Conservation (phyloP, 1,140 invertebrate species). For the Aphelinus atriplicis region DNA sequence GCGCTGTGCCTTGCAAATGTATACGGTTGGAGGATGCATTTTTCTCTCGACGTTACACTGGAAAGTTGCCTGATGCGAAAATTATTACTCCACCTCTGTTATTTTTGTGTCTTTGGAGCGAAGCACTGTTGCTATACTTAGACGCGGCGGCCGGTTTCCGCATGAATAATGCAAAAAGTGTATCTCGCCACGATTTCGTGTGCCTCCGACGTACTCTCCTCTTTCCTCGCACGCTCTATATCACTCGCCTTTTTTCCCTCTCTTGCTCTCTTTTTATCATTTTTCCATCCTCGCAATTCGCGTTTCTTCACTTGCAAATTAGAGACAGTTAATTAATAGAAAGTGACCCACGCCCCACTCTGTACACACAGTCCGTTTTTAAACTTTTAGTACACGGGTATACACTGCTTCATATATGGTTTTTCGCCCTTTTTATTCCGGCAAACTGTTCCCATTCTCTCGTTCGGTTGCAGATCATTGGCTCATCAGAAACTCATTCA, state of each 20-base stretch:
- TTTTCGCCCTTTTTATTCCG: neutral
- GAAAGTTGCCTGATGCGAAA: slow-evolving; percentile 26
- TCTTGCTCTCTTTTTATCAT: neutral
- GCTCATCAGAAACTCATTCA: too few relatives aligned
- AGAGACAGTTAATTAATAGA: too few relatives aligned
- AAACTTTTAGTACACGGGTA: too few relatives aligned
- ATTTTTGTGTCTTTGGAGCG: slow-evolving; percentile 1
- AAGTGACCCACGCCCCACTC: too few relatives aligned
- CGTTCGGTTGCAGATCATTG: too few relatives aligned
- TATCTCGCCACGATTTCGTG: slow-evolving; percentile 6
- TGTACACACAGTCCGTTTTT: too few relatives aligned
- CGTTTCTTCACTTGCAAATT: too few relatives aligned
- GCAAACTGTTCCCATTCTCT: too few relatives aligned
- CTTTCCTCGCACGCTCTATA: neutral
- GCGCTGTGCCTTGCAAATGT: neutral
- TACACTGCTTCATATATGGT: too few relatives aligned
- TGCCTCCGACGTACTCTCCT: too few relatives aligned
- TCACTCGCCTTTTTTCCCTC: slow-evolving; percentile 5
- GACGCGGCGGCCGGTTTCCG: neutral
- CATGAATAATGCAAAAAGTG: slow-evolving; percentile 35
- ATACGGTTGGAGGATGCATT: neutral
- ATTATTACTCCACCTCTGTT: slow-evolving; percentile 15
- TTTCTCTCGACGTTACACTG: neutral
- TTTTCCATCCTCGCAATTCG: neutral
- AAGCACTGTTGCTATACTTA: slow-evolving; percentile 17